Conservation (phyloP, 2,888 invertebrate species). For the Digitonthophagus gazella region DNA sequence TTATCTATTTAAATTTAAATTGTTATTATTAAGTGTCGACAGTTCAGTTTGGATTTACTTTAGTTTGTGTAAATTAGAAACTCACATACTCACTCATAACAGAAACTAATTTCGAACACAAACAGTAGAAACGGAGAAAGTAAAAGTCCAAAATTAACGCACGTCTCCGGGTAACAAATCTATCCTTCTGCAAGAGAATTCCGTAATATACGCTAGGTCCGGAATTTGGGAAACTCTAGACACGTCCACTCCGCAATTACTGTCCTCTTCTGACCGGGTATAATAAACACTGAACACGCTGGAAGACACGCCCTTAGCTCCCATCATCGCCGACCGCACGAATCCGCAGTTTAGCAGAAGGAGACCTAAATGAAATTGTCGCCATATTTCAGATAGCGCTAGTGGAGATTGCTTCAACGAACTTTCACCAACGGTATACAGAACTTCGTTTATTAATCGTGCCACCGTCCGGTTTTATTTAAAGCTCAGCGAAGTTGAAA, state of each 20-base stretch:
- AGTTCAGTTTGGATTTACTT: too few species aligned
- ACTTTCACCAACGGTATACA: conserved; percentile 33
- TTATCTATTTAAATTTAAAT: too few species aligned
- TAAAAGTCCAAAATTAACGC: conserved; percentile 31
- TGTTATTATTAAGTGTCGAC: too few species aligned
- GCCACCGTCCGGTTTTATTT: conserved; percentile 40
- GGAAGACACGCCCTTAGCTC: neutral
- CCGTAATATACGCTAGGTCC: conserved; percentile 24
- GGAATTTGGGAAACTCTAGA: conserved; percentile 48
- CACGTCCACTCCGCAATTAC: conserved; percentile 48
- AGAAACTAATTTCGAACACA: neutral
- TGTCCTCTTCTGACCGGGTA: conserved; percentile 23
- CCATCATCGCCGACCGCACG: conserved; percentile 22
- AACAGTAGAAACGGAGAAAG: neutral
- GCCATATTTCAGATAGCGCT: conserved; percentile 45
- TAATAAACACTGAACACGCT: conserved; percentile 1
- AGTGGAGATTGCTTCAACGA: conserved; percentile 41
- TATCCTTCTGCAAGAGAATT: neutral
- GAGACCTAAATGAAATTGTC: conserved; percentile 35
- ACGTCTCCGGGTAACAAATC: neutral
- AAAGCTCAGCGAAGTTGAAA: conserved; percentile 22
- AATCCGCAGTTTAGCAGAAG: conserved; percentile 23
- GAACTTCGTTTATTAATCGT: conserved; percentile 49
- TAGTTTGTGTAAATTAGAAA: neutral
- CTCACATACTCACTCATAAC: neutral